Evolutionary conservation across 2,888 invertebrate genomes (phyloP).

Genomic region (Gymnocheta viridis): DNA sequence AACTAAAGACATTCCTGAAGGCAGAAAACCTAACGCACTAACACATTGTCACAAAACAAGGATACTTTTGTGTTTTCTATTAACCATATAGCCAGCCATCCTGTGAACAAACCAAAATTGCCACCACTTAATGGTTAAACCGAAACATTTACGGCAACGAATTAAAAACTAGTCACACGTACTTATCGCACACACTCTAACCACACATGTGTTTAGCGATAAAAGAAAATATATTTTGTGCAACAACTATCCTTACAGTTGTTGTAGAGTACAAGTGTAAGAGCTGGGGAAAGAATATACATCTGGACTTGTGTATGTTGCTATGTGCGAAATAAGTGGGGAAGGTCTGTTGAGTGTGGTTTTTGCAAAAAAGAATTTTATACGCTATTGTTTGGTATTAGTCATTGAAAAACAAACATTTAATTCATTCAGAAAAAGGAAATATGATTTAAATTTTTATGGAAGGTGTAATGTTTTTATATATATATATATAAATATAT

Average conservation of each 20-base stretch:
- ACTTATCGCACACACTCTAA: conserved; percentile 41
- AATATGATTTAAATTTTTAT: too few relatives aligned
- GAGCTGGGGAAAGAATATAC: not conserved
- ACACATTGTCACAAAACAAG: not conserved
- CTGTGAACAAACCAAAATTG: not conserved
- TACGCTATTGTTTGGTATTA: too few relatives aligned
- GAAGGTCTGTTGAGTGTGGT: too few relatives aligned
- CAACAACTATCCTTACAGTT: not conserved
- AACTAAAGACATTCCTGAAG: not conserved
- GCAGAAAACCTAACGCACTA: not conserved
- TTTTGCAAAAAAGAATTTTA: too few relatives aligned
- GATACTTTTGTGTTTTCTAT: not conserved
- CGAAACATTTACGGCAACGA: conserved; percentile 33
- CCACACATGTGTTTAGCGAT: not conserved
- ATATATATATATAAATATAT: too few relatives aligned
- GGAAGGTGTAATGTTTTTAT: too few relatives aligned
- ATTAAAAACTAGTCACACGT: conserved; percentile 62
- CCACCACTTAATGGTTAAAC: conserved; percentile 42
- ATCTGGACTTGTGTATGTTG: not conserved
- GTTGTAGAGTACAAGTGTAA: not conserved
- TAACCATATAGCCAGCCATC: not conserved
- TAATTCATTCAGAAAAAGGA: too few relatives aligned
- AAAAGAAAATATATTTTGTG: not conserved
- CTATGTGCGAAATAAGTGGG: not conserved
- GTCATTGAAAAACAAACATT: too few relatives aligned